A percentile compares a stretch with the other conserved stretches of the same genome.
Evolutionary conservation across 2,888 invertebrate species (phyloP).

Genomic region (Ecliptopera silaceata): DNA sequence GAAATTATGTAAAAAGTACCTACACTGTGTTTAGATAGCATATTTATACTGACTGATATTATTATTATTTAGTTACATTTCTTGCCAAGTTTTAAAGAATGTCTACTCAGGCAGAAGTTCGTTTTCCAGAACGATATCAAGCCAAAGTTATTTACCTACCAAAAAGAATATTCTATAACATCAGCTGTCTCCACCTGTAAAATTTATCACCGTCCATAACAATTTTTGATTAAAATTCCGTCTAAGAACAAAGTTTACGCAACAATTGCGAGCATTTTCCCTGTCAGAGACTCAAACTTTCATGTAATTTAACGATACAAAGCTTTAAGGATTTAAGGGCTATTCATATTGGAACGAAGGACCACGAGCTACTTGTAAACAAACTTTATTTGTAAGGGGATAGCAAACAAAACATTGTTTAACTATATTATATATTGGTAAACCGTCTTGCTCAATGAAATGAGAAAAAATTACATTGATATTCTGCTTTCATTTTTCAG

Average conservation of each 20-base stretch:
- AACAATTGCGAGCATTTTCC: slow-evolving; percentile 39
- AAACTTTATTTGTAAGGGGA: slow-evolving; percentile 33
- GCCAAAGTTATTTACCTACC: background rate
- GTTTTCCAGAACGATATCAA: background rate
- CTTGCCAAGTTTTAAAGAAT: too few species aligned
- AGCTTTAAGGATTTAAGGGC: slow-evolving; percentile 32
- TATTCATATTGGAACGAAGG: slow-evolving; percentile 19
- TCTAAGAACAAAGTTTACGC: slow-evolving; percentile 37
- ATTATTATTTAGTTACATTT: too few species aligned
- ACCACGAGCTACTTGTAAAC: slow-evolving; percentile 15
- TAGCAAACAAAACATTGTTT: background rate
- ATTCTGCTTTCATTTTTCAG: too few species aligned
- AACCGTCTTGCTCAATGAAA: background rate
- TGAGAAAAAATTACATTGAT: background rate
- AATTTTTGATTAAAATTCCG: slow-evolving; percentile 42
- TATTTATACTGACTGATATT: too few species aligned
- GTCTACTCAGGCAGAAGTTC: background rate
- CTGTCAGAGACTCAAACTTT: slow-evolving; percentile 38
- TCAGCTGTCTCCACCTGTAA: slow-evolving; percentile 32
- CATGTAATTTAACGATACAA: slow-evolving; percentile 37
- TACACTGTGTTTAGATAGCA: too few species aligned
- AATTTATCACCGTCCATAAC: slow-evolving; percentile 38
- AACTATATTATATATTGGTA: background rate
- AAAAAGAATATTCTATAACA: slow-evolving; percentile 8
- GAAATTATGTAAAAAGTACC: too few species aligned